These are phyloP conservation scores for Cossypha dichroa DNA, from an alignment of 2,797 vertebrate genomes.

Conservation along the genomic window DNA sequence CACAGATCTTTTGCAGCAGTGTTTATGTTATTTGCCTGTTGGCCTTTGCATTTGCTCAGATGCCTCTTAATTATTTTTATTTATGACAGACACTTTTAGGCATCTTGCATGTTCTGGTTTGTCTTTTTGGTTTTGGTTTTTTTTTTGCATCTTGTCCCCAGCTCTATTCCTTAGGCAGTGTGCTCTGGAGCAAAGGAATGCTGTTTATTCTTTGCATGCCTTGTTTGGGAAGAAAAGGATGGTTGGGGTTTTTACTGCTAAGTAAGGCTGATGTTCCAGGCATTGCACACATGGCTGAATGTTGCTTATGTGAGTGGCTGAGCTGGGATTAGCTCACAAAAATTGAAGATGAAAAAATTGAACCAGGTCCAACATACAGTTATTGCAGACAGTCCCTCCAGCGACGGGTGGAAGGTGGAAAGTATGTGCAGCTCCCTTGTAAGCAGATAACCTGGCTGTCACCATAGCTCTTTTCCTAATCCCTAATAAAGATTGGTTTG, in stretches of 20 bases:
- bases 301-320: not conserved
- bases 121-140: too few species aligned
- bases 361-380: not conserved
- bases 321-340: not conserved
- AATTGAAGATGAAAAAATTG: not conserved
- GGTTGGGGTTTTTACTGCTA: not conserved
- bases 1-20: not conserved
- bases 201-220: conserved; percentile 20
- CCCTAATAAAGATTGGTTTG: not conserved
- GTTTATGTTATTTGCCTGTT: conserved; percentile 16
- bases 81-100: not conserved
- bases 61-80: not conserved
- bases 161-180: not conserved
- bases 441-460: conserved; percentile 27
- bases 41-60: not conserved
- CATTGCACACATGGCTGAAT: not conserved
- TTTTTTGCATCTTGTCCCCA: not conserved
- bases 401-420: not conserved
- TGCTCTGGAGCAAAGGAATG: not conserved
- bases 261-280: not conserved
- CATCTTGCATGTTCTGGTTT: not conserved
- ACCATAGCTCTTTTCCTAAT: not conserved
- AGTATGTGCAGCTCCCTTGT: not conserved
- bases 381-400: not conserved
- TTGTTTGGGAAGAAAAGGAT: not conserved